Percentiles rank a stretch among this genome's conserved stretches.
Conservation (phyloP, 2,797 vertebrate genomes). For the Chloroceryle amazona region DNA sequence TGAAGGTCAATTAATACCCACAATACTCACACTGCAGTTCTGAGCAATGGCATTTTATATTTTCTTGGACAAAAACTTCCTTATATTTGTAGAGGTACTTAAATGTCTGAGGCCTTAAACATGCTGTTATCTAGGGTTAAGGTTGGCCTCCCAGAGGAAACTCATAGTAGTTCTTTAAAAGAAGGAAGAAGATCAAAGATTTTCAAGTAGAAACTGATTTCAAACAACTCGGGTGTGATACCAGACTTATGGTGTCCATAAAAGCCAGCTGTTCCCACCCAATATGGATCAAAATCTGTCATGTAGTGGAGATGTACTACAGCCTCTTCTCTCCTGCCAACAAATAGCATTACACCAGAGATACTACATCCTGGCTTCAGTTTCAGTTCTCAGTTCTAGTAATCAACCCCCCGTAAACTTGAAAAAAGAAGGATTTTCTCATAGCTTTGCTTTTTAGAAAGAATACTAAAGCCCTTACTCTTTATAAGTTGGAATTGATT, state of each 20-base stretch:
- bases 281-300: neutral
- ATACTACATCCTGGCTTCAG: neutral
- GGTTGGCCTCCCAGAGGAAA: neutral
- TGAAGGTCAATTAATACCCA: neutral
- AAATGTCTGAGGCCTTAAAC: neutral
- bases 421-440: neutral
- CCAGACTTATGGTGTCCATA: rapidly evolving
- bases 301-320: neutral
- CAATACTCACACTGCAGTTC: neutral
- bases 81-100: neutral
- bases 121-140: neutral
- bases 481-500: neutral
- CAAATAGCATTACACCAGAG: neutral
- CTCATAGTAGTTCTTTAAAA: neutral
- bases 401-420: neutral
- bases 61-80: neutral
- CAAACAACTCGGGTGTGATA: neutral
- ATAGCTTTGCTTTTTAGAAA: neutral
- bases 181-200: neutral
- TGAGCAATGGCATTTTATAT: neutral
- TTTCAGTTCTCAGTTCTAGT: neutral
- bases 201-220: neutral
- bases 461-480: neutral
- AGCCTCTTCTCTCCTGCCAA: neutral
- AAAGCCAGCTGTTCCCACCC: neutral